These are phyloP conservation scores for Bovichtus diacanthus DNA, from an alignment of 2,797 vertebrate genomes.

Conservation along the genomic window DNA sequence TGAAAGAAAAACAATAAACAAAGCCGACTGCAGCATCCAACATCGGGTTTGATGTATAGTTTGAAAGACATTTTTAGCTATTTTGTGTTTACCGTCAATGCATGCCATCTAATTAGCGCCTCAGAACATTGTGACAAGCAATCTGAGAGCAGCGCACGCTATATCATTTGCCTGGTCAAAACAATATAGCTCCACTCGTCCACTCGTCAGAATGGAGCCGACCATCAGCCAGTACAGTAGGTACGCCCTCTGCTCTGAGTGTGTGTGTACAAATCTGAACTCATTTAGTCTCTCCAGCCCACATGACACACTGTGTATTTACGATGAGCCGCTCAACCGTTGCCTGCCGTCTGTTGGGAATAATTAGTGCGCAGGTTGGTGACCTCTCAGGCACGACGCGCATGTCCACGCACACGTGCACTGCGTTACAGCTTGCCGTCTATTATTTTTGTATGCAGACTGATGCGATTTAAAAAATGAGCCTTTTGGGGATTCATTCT, in stretches of 20 bases:
- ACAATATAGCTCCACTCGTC: constrained; percentile 3
- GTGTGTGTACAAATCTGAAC: constrained; percentile 34
- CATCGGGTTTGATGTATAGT: neutral
- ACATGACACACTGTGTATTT: constrained; percentile 61
- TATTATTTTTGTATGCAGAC: constrained; percentile 8
- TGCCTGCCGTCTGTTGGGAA: constrained; percentile 67
- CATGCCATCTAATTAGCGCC: constrained; percentile 19
- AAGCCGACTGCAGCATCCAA: neutral
- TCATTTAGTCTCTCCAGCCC: constrained; percentile 49
- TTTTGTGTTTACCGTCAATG: constrained; percentile 20
- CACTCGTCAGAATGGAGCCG: neutral
- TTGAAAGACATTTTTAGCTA: constrained; percentile 17
- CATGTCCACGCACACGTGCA: neutral
- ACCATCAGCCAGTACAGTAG: constrained; percentile 14
- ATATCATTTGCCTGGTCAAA: constrained; percentile 31
- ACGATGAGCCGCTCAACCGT: constrained; percentile 65
- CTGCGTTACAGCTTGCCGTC: neutral
- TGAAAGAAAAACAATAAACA: neutral
- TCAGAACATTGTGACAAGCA: constrained; percentile 40
- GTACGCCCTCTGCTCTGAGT: constrained; percentile 47
- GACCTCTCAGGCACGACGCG: constrained; percentile 40
- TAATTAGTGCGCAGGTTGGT: constrained; percentile 68
- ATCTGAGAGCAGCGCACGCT: constrained; percentile 3
- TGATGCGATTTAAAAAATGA: neutral
- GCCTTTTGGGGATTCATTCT: neutral